Evolutionary conservation across 2,888 invertebrate genomes (phyloP), one percentile per base, ranked within the genome.

Genomic region (Drosophila fungiperda): DNA sequence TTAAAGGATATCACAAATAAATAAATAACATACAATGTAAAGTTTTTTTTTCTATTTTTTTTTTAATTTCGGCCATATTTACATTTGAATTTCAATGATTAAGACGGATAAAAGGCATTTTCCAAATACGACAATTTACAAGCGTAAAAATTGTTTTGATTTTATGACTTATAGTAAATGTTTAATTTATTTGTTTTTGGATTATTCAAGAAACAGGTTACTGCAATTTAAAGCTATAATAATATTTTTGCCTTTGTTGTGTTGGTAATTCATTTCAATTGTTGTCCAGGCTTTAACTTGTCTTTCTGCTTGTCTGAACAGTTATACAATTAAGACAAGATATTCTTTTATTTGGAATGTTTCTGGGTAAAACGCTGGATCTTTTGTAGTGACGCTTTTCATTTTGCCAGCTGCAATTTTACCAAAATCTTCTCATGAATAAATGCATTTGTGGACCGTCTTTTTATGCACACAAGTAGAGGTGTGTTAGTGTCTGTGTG

Each of bases 371-470:
- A 55, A 36, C 11, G 32, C 49, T 70, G 55, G 64, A 77, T 62
- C 64, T 62, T 59, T 62, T 64, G 12, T 48, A 45, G 42, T 52
- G 45, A 45, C 38, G 36, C 58, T 68, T 65, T 75, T 60, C 54
- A 57, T 62, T 76, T 62, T 49, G 57, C 32, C 36, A 42, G 58
- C 54, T 69, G 68, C 65, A 58, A 68, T 72, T 73, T 68, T 9
- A 48, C 53, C 65, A 74, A 72, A 68, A 58, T 58, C 33, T 52
- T 71, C 63, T 71, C 78, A 83, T 83, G 89, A 80, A 83, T 83
- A 80, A 79, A 84, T 84, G 87, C 76, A 85, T 73, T 73, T 80
- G 57, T 35, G 66, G 54, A 62, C 58, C 72, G 75, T 78, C 58
- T 71, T 88, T 71, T 68, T 73, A 73, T 40, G 50, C 54, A 50